Conservation (phyloP, 2,797 vertebrate genomes). For the Iguana delicatissima region DNA sequence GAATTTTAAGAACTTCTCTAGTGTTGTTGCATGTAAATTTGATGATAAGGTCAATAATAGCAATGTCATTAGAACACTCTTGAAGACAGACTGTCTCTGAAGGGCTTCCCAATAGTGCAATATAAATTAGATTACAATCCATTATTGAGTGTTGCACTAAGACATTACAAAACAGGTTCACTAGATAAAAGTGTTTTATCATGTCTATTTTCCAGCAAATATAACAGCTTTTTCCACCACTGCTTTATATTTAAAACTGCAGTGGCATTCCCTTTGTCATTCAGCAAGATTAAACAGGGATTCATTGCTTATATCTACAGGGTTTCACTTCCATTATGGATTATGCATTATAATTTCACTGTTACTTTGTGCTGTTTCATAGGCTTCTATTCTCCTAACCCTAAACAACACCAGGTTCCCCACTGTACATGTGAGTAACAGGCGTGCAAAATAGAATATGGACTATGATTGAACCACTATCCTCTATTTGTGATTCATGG, state of each 20-base stretch:
- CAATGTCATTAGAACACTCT: conserved; percentile 41
- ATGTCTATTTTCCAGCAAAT: conserved; percentile 36
- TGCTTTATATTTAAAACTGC: conserved; percentile 21
- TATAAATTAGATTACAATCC: conserved; percentile 45
- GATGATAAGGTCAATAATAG: conserved; percentile 43
- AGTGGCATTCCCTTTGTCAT: neutral
- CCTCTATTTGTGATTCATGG: neutral
- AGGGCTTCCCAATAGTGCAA: conserved; percentile 41
- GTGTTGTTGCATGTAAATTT: conserved; percentile 18
- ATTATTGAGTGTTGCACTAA: conserved; percentile 15
- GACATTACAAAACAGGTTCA: conserved; percentile 35
- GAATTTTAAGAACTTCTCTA: conserved; percentile 44
- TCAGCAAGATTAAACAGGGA: conserved; percentile 26
- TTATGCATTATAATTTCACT: conserved; percentile 20
- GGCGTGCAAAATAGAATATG: neutral
- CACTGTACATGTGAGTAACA: neutral
- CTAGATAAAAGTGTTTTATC: conserved; percentile 29
- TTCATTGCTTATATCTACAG: conserved; percentile 8
- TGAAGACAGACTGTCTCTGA: conserved; percentile 35
- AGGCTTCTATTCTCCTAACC: neutral
- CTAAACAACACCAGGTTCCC: neutral
- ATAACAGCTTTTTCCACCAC: neutral
- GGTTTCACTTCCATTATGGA: neutral
- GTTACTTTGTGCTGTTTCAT: conserved; percentile 10
- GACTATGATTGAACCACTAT: neutral